Evolutionary conservation across 2,113 vertebrate genomes (phyloP).

Genomic region (Panthera leo): DNA sequence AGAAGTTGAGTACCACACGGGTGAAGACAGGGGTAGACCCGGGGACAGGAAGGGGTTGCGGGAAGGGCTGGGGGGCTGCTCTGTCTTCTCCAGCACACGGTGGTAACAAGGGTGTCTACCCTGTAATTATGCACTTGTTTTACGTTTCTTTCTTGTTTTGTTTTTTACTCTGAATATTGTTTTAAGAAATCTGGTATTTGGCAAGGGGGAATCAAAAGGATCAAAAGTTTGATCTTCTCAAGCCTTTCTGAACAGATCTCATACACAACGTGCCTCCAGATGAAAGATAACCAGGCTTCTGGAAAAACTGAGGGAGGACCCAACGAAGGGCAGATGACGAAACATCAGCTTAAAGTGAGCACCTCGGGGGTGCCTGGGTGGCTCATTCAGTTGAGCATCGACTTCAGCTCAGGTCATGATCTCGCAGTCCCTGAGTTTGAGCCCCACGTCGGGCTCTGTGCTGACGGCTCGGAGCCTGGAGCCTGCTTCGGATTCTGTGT

Average conservation of each 20-base stretch:
- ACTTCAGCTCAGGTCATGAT: too few species aligned
- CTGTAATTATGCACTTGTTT: accelerated
- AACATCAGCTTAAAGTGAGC: background rate
- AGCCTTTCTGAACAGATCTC: background rate
- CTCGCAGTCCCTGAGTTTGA: too few species aligned
- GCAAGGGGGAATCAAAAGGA: background rate
- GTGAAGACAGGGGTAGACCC: background rate
- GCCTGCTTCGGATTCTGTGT: too few species aligned
- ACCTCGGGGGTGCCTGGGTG: too few species aligned
- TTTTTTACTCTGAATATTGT: background rate
- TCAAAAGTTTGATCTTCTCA: background rate
- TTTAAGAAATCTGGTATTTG: too few species aligned
- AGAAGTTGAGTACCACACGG: background rate
- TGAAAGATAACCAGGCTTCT: background rate
- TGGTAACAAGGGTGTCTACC: background rate
- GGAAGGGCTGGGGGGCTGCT: background rate
- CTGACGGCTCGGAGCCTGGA: too few species aligned
- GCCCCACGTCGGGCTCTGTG: too few species aligned
- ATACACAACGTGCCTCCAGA: background rate
- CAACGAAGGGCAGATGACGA: too few species aligned
- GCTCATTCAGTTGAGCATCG: too few species aligned
- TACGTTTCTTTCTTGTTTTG: background rate
- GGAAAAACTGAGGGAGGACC: background rate
- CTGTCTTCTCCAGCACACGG: background rate
- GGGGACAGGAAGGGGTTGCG: background rate